phyloP scores from a whole-genome alignment of 2,113 vertebrate genomes.

The Sisor rabdophorus region DNA sequence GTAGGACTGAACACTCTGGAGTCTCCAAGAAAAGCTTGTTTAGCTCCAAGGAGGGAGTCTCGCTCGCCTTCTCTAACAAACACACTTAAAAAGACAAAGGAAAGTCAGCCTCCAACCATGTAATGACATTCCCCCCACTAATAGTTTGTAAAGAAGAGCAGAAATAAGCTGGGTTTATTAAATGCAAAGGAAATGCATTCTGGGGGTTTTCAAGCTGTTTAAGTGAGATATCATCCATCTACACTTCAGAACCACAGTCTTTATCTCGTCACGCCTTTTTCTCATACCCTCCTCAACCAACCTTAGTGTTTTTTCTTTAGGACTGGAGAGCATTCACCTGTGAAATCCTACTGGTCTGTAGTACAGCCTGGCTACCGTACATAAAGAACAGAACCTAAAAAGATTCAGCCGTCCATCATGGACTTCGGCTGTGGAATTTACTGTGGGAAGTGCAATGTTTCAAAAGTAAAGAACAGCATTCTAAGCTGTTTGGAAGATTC shows the following conservation, averaged over 20 bases:
- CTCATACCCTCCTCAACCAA: neutral
- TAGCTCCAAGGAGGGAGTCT: constrained; percentile 30
- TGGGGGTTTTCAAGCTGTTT: constrained; percentile 19
- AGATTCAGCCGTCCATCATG: constrained; percentile 45
- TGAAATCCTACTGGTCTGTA: constrained; percentile 42
- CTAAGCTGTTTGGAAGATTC: neutral
- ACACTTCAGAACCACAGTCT: constrained; percentile 27
- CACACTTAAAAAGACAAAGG: constrained; percentile 34
- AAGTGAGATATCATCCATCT: constrained; percentile 48
- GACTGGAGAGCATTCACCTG: constrained; percentile 45
- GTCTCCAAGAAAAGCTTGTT: constrained; percentile 18
- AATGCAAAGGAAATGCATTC: constrained; percentile 19
- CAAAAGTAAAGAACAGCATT: constrained; percentile 10
- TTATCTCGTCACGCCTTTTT: constrained; percentile 16
- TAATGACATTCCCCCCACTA: constrained; percentile 48
- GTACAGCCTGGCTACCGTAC: constrained; percentile 40
- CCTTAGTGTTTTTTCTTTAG: constrained; percentile 35
- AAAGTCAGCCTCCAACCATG: constrained; percentile 49
- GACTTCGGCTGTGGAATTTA: constrained; percentile 29
- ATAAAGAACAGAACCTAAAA: constrained; percentile 49
- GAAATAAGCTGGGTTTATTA: constrained; percentile 33
- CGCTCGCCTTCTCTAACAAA: constrained; percentile 26
- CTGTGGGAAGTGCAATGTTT: constrained; percentile 34
- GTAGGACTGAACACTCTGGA: constrained; percentile 56
- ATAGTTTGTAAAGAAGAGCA: constrained; percentile 32